Conservation (phyloP, 2,113 vertebrate species). For the Melanerpes formicivorus region DNA sequence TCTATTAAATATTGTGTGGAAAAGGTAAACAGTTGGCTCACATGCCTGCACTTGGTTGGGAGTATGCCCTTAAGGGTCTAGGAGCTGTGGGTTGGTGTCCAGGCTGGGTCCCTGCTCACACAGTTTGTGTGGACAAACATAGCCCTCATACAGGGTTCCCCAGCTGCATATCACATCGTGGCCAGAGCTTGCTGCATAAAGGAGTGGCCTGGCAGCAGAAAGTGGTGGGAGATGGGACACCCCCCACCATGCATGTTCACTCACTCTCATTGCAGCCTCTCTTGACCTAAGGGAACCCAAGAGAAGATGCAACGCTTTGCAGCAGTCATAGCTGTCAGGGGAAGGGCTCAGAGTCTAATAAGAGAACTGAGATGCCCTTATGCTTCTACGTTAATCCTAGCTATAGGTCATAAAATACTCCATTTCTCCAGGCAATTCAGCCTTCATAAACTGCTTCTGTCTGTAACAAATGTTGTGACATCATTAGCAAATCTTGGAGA, state of each 20-base stretch:
- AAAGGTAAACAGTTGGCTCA: neutral
- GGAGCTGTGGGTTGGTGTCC: neutral
- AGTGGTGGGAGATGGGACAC: neutral
- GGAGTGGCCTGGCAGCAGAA: neutral
- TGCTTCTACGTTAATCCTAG: neutral
- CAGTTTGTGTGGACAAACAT: rapidly evolving
- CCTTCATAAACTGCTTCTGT: neutral
- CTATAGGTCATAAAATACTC: neutral
- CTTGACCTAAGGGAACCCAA: neutral
- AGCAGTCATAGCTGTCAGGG: neutral
- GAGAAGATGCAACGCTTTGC: neutral
- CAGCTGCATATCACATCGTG: rapidly evolving
- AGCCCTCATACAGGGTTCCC: neutral
- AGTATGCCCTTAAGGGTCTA: rapidly evolving
- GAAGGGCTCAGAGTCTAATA: neutral
- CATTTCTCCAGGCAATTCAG: neutral
- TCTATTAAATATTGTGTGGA: neutral
- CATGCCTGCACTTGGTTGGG: neutral
- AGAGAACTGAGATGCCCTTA: neutral
- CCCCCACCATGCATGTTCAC: rapidly evolving
- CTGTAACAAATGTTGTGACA: neutral
- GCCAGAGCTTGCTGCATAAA: rapidly evolving
- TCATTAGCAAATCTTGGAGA: neutral
- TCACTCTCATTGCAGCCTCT: neutral
- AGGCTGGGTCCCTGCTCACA: neutral